These are phyloP conservation scores for Montipora efflorescens DNA, from an alignment of 64 coral and sea anemone genomes.

Conservation along the genomic window DNA sequence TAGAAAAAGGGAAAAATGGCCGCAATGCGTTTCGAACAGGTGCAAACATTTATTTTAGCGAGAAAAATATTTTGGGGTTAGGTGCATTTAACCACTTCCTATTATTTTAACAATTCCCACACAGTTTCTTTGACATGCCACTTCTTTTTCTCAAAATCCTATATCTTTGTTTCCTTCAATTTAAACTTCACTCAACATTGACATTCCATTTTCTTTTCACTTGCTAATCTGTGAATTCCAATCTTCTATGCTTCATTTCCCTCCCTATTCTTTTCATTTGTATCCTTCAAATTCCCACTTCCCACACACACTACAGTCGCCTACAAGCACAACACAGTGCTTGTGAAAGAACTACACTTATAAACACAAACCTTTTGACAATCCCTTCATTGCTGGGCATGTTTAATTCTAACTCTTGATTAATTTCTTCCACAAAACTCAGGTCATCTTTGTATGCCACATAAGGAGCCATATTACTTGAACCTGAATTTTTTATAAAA, in stretches of 20 bases:
- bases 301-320: too few species aligned
- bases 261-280: background rate
- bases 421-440: conserved; percentile 60
- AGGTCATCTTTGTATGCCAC: conserved; percentile 35
- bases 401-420: conserved; percentile 28
- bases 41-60: too few species aligned
- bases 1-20: too few species aligned
- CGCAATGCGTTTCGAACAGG: too few species aligned
- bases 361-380: conserved; percentile 9
- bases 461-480: background rate
- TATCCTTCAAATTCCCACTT: background rate
- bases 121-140: background rate
- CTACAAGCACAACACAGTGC: too few species aligned
- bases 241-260: background rate
- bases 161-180: too few species aligned
- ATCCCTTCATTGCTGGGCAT: background rate
- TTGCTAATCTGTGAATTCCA: background rate
- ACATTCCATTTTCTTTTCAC: background rate
- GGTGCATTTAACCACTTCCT: background rate
- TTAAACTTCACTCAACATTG: background rate
- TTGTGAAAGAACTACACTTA: too few species aligned
- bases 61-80: too few species aligned
- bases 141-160: background rate
- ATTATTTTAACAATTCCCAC: background rate
- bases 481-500: background rate